phyloP scores from a whole-genome alignment of 2,113 vertebrate genomes.

The Amazona guildingii region DNA sequence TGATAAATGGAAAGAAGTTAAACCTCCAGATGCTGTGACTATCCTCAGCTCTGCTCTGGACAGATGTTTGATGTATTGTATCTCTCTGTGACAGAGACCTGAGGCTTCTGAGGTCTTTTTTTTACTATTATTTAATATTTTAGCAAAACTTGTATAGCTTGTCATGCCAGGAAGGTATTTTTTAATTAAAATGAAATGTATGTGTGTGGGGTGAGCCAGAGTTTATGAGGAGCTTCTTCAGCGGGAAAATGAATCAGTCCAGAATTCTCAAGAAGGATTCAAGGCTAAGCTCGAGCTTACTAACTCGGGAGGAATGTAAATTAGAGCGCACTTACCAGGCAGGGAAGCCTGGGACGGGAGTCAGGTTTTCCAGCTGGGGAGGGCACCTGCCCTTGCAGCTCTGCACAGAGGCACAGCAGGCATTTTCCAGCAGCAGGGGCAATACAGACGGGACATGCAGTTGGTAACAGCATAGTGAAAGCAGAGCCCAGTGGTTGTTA shows the following conservation, averaged over 20 bases:
- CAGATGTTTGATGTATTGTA: conserved; percentile 66
- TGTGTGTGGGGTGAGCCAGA: conserved; percentile 63
- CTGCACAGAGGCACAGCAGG: neutral
- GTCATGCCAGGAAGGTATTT: conserved; percentile 65
- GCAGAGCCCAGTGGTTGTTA: neutral
- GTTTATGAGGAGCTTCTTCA: conserved; percentile 68
- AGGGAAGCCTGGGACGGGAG: conserved; percentile 11
- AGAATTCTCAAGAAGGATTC: conserved; percentile 49
- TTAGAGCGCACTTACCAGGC: conserved; percentile 15
- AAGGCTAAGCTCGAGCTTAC: conserved; percentile 34
- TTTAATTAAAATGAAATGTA: conserved; percentile 70
- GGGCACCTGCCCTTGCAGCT: rapidly evolving
- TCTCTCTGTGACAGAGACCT: conserved; percentile 57
- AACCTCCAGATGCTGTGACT: conserved; percentile 34
- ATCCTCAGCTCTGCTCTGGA: conserved; percentile 44
- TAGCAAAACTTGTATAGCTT: conserved; percentile 58
- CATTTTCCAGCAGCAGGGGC: neutral
- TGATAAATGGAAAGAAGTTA: conserved; percentile 59
- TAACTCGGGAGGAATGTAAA: conserved; percentile 51
- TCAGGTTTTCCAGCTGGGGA: neutral
- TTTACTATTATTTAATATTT: conserved; percentile 58
- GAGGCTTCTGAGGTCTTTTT: conserved; percentile 44
- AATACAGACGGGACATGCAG: neutral
- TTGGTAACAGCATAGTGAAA: neutral
- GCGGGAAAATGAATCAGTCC: conserved; percentile 63